These are phyloP conservation scores for Synanthedon andrenaeformis DNA, from an alignment of 2,888 invertebrate genomes.

Conservation along the genomic window DNA sequence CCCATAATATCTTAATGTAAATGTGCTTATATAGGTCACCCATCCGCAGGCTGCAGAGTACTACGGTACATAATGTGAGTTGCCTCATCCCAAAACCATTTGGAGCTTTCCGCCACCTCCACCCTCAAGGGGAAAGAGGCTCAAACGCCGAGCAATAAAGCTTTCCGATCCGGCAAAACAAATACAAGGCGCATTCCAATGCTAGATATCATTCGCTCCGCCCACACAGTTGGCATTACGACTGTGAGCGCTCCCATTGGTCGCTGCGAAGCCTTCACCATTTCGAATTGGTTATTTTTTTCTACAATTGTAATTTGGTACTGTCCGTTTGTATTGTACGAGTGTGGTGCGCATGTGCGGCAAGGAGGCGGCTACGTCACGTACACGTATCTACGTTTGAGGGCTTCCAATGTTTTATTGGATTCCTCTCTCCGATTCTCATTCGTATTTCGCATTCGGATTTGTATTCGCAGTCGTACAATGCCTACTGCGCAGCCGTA, in stretches of 20 bases:
- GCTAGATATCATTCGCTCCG: slow-evolving; percentile 70
- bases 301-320: slow-evolving; percentile 68
- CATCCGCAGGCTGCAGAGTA: slow-evolving; percentile 32
- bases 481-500: slow-evolving; percentile 49
- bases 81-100: slow-evolving; percentile 54
- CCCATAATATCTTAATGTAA: no score
- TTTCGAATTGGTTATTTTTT: slow-evolving; percentile 69
- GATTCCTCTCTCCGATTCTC: slow-evolving; percentile 52
- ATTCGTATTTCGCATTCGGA: slow-evolving; percentile 58
- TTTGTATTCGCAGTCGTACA: slow-evolving; percentile 47
- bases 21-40: slow-evolving; percentile 23
- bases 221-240: slow-evolving; percentile 70
- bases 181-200: slow-evolving; percentile 70
- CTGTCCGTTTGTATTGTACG: slow-evolving; percentile 61
- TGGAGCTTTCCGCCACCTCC: slow-evolving; percentile 54
- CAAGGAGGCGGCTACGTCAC: slow-evolving; percentile 57
- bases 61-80: slow-evolving; percentile 57
- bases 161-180: slow-evolving; percentile 66
- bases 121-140: slow-evolving; percentile 65
- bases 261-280: slow-evolving; percentile 65
- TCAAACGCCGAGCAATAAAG: slow-evolving; percentile 65
- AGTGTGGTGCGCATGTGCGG: slow-evolving; percentile 54
- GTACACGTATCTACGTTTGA: slow-evolving; percentile 63
- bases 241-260: slow-evolving; percentile 65
- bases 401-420: slow-evolving; percentile 65